Conservation (phyloP, 2,888 invertebrate species). For the Apamea anceps region DNA sequence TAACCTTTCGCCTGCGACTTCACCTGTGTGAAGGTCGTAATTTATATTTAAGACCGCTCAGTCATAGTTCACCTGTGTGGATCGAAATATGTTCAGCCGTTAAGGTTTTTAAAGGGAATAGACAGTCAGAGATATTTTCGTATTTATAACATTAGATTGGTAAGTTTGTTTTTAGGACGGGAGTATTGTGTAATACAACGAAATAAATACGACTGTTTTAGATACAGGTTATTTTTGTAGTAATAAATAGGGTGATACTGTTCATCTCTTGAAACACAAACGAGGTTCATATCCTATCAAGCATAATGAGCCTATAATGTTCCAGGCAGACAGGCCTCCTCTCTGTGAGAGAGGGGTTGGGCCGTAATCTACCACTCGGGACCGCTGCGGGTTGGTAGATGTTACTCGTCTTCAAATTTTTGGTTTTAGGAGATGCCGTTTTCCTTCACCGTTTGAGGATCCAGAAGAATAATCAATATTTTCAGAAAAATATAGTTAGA, state of each 20-base stretch:
- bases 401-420: no score
- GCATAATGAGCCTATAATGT: no score
- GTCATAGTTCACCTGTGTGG: not conserved
- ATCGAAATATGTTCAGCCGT: not conserved
- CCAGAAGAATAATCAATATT: not conserved
- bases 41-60: not conserved
- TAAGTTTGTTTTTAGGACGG: not conserved
- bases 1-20: not conserved
- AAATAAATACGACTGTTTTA: no score
- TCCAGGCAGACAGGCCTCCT: no score
- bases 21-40: not conserved
- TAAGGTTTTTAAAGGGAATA: not conserved
- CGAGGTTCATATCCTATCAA: not conserved
- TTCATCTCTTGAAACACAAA: not conserved
- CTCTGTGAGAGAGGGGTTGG: no score
- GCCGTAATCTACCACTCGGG: no score
- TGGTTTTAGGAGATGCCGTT: no score
- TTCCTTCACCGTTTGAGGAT: no score
- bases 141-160: not conserved
- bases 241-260: not conserved
- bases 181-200: not conserved
- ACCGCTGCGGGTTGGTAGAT: no score
- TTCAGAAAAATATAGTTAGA: not conserved
- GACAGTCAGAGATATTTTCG: not conserved
- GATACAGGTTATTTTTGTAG: no score